Evolutionary conservation across 2,113 vertebrate species (phyloP).

Genomic region (Rutilus rutilus): DNA sequence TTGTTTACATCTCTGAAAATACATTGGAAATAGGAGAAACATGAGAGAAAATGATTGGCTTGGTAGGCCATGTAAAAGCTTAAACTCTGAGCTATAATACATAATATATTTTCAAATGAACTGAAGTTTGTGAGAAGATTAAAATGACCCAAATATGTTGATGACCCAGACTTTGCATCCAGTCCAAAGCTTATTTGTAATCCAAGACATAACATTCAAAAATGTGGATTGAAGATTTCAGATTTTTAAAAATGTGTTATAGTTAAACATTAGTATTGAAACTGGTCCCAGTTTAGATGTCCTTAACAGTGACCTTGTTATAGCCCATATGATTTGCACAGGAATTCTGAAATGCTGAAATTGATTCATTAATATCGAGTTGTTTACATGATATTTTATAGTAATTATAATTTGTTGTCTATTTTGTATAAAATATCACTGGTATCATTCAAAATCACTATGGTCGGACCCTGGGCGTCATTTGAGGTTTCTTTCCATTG

Average conservation of each 20-base stretch:
- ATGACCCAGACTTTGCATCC: conserved; percentile 12
- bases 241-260: not conserved
- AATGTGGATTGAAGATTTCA: conserved; percentile 4
- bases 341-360: not conserved
- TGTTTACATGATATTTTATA: not conserved
- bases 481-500: not conserved
- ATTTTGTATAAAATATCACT: not conserved
- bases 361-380: not conserved
- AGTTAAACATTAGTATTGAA: not conserved
- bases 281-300: not conserved
- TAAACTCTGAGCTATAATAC: conserved; percentile 3
- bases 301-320: no score
- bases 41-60: not conserved
- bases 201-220: conserved; percentile 13
- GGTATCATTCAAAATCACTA: not conserved
- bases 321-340: not conserved
- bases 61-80: conserved; percentile 7
- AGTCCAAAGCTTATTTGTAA: conserved; percentile 32
- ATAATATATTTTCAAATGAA: conserved; percentile 2
- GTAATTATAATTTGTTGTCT: not conserved
- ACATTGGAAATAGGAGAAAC: not conserved
- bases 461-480: not conserved
- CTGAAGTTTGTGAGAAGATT: conserved; percentile 30
- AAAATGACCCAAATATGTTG: conserved; percentile 15
- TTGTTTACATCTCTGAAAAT: not conserved